Evolutionary conservation across 2,888 invertebrate genomes (phyloP), one percentile per base, ranked within the genome.

Genomic region (Synanthedon myopaeformis): DNA sequence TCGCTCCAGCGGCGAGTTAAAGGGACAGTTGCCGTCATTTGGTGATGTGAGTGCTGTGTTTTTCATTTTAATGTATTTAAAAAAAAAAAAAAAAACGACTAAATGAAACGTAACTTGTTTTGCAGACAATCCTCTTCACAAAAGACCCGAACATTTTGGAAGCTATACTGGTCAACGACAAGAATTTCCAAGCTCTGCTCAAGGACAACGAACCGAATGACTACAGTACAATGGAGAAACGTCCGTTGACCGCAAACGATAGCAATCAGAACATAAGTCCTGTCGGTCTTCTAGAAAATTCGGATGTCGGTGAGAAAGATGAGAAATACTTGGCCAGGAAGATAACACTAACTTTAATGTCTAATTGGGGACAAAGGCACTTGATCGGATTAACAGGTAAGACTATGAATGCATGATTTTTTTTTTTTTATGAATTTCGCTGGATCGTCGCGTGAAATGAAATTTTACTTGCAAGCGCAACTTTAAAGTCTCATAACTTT

Each of bases 61-160:
- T 23, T 23, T 23, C 23, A 4, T 42, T 28, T 23, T 5, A 23
- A 23, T 23, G 5, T 23, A 23, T 23, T 23, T 23, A 23, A 23
- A 12, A 11, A 42, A 42, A n/a, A 12, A 49, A 17, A 49, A 17
- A 19, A 0, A 17, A 49, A 8, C 14, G 19, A 45, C 8, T 45
- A 13, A 45, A 13, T 45, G 14, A 45, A 13, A 45, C 8, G 1
- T 14, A 45, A 45, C 5, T 13, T 4, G 41, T 41, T 19, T 73
- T 89, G 35, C 85, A 96, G 95, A 96, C 95, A 8, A 95, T 96
- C 58, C 84, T 96, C 54, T 96, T 95, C 74, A 95, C 95, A 19
- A 93, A 92, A 58, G 92, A 94, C 63, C 91, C 94, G 42, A 72
- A 77, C 14, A 94, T 95, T 54, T 81, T 96, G 41, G 94, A 87